phyloP scores from a whole-genome alignment of 2,797 vertebrate species.

The Pelobates cultripes region DNA sequence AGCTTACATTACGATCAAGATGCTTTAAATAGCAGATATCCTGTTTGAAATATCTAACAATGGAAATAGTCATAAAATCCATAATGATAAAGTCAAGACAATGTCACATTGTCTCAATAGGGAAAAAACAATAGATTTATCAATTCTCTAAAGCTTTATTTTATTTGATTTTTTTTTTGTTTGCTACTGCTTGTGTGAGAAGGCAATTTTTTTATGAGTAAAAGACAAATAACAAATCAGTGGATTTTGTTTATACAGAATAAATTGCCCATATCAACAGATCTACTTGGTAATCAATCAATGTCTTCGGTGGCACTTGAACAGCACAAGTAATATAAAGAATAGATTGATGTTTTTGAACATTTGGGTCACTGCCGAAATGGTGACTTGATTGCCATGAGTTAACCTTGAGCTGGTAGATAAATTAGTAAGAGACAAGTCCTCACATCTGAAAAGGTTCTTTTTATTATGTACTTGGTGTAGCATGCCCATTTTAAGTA shows the following conservation, averaged over 20 bases:
- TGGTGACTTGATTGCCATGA: conserved; percentile 12
- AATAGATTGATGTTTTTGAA: background rate
- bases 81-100: conserved; percentile 45
- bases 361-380: conserved; percentile 17
- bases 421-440: too few relatives aligned
- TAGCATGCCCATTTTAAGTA: too few relatives aligned
- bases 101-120: conserved; percentile 35
- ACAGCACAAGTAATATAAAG: conserved; percentile 34
- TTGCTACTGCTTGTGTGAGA: background rate
- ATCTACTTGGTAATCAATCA: conserved; percentile 47
- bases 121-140: conserved; percentile 2
- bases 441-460: too few relatives aligned
- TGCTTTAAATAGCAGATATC: conserved; percentile 50
- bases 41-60: conserved; percentile 44
- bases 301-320: conserved; percentile 29
- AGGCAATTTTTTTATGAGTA: background rate
- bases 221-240: conserved; percentile 34
- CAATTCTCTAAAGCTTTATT: too few relatives aligned
- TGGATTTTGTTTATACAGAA: conserved; percentile 25
- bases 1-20: conserved; percentile 40
- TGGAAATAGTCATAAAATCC: conserved; percentile 42
- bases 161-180: too few relatives aligned
- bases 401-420: conserved; percentile 34
- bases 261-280: conserved; percentile 37
- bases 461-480: too few relatives aligned